Conservation (phyloP, 2,888 invertebrate genomes). For the Limnephilus marmoratus region DNA sequence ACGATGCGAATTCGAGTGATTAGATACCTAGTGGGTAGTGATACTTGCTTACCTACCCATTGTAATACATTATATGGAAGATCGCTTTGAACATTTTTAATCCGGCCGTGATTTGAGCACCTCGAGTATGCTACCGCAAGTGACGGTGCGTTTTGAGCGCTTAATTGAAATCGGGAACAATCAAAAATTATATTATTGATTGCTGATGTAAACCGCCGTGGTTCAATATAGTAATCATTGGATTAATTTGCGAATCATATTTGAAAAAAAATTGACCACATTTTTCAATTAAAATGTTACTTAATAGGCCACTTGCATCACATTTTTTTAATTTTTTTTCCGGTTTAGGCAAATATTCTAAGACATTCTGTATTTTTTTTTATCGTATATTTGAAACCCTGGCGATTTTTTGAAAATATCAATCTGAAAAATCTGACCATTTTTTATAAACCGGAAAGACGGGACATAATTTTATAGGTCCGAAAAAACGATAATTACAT, state of each 20-base stretch:
- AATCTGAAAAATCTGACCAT: no score
- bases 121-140: slow-evolving; percentile 26
- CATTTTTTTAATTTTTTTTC: no score
- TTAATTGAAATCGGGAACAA: slow-evolving; percentile 15
- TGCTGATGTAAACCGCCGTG: not conserved
- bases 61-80: not conserved
- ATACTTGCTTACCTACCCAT: slow-evolving; percentile 28
- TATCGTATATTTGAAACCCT: no score
- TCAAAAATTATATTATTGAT: not conserved
- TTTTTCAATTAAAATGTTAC: no score
- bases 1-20: slow-evolving; percentile 39
- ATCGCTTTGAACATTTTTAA: slow-evolving; percentile 64
- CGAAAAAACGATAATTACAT: no score
- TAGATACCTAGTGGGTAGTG: not conserved
- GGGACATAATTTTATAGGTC: no score
- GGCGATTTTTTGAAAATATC: no score
- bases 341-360: no score
- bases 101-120: slow-evolving; percentile 70
- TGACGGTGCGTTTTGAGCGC: slow-evolving; percentile 11
- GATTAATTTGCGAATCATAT: not conserved
- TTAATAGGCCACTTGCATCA: no score
- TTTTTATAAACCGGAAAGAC: no score
- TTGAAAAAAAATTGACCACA: no score
- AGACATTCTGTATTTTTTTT: no score
- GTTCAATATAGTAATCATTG: not conserved